Percentiles rank a stretch among this genome's conserved stretches.
These are phyloP conservation scores for Peromyscus nudipes DNA, from an alignment of 2,797 vertebrate genomes.

Conservation along the genomic window DNA sequence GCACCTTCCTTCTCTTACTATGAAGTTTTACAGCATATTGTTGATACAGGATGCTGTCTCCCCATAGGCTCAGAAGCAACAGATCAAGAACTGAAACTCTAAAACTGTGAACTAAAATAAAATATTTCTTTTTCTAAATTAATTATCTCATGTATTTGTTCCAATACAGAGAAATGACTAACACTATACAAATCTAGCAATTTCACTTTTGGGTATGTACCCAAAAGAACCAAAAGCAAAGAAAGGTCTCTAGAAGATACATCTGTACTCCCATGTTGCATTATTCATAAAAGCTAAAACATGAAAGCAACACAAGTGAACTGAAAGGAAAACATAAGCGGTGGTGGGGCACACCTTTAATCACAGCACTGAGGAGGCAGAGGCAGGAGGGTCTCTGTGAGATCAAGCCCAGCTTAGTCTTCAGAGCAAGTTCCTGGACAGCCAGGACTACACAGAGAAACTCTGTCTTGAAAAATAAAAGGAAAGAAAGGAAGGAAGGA, in stretches of 20 bases:
- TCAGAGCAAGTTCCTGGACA: too few relatives aligned
- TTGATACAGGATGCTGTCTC: not conserved
- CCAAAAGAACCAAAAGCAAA: not conserved
- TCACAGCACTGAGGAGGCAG: too few relatives aligned
- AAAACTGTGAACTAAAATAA: not conserved
- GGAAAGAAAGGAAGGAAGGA: too few relatives aligned
- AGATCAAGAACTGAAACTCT: not conserved
- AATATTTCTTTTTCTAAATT: not conserved
- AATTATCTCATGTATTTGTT: not conserved
- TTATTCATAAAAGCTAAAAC: slow-evolving; percentile 26
- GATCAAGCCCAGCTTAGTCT: too few relatives aligned
- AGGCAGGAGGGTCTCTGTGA: too few relatives aligned
- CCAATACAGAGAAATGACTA: not conserved
- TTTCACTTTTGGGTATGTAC: not conserved
- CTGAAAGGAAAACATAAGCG: not conserved
- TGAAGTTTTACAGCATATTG: not conserved
- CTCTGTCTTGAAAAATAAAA: too few relatives aligned
- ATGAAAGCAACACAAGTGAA: not conserved
- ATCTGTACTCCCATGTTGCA: not conserved
- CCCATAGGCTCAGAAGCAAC: not conserved
- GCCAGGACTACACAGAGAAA: too few relatives aligned
- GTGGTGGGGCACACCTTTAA: too few relatives aligned
- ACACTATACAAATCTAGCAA: not conserved
- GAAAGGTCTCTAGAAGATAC: not conserved
- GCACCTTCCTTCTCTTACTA: not conserved